phyloP scores from a whole-genome alignment of 2,797 vertebrate species.

The Semotilus atromaculatus region DNA sequence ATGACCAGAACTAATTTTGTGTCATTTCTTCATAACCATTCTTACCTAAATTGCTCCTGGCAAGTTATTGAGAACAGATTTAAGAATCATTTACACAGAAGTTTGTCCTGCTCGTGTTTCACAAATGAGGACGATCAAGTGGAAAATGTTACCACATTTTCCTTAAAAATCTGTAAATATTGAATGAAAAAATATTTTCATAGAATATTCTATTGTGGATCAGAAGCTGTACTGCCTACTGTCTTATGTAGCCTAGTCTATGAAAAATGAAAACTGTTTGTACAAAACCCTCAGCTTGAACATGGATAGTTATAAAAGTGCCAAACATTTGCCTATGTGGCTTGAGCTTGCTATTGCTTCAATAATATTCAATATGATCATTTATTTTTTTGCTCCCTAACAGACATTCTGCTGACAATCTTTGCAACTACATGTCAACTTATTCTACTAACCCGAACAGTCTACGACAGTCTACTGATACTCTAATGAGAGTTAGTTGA shows the following conservation, averaged over 20 bases:
- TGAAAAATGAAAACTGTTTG: neutral
- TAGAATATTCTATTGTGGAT: constrained; percentile 2
- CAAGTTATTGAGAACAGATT: neutral
- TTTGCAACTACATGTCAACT: neutral
- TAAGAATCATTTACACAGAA: neutral
- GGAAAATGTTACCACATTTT: neutral
- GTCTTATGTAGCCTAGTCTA: neutral
- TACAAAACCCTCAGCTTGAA: neutral
- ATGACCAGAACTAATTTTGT: neutral
- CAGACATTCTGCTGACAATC: neutral
- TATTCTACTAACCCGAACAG: neutral
- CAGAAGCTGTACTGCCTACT: neutral
- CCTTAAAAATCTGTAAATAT: neutral
- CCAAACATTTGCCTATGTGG: constrained; percentile 29
- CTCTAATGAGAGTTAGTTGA: neutral
- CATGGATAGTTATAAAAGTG: constrained; percentile 20
- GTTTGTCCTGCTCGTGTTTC: neutral
- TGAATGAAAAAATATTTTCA: neutral
- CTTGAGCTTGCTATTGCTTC: neutral
- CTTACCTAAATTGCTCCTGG: neutral
- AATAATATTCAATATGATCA: neutral
- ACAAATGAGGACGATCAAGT: neutral
- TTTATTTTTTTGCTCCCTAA: neutral
- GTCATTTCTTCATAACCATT: neutral
- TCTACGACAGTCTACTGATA: neutral